phyloP scores from a whole-genome alignment of 2,888 invertebrate species.

The Macrosiphum euphorbiae region DNA sequence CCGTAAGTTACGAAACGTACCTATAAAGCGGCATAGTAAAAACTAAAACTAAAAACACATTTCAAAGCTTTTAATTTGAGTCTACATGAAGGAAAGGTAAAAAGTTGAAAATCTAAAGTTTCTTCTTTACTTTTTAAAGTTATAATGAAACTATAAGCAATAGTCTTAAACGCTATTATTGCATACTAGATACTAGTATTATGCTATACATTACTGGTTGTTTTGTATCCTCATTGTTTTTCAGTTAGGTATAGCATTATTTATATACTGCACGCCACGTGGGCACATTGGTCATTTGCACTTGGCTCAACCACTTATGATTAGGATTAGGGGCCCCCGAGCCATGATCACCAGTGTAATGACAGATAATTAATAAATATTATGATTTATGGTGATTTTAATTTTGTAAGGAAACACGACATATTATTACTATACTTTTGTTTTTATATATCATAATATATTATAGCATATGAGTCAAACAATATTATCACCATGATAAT shows the following conservation, averaged over 20 bases:
- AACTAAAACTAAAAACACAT: conserved; percentile 8
- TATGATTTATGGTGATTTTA: background rate
- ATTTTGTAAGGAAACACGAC: background rate
- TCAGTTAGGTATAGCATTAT: background rate
- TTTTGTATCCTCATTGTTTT: background rate
- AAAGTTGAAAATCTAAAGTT: background rate
- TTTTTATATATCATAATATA: background rate
- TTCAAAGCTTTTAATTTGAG: background rate
- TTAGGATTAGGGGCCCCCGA: background rate
- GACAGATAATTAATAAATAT: background rate
- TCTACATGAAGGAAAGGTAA: background rate
- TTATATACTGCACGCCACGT: background rate
- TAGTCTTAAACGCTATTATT: background rate
- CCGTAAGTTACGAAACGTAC: background rate
- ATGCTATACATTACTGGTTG: background rate
- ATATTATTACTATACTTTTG: background rate
- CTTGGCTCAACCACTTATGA: background rate
- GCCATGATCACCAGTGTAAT: background rate
- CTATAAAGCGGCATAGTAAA: background rate
- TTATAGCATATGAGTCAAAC: too few species aligned
- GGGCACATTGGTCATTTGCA: background rate
- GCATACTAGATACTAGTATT: background rate
- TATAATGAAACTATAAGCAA: background rate
- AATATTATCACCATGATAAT: too few species aligned
- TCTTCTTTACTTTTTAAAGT: background rate